phyloP scores from a whole-genome alignment of 2,888 invertebrate genomes.

The Sylvicola cinctus region DNA sequence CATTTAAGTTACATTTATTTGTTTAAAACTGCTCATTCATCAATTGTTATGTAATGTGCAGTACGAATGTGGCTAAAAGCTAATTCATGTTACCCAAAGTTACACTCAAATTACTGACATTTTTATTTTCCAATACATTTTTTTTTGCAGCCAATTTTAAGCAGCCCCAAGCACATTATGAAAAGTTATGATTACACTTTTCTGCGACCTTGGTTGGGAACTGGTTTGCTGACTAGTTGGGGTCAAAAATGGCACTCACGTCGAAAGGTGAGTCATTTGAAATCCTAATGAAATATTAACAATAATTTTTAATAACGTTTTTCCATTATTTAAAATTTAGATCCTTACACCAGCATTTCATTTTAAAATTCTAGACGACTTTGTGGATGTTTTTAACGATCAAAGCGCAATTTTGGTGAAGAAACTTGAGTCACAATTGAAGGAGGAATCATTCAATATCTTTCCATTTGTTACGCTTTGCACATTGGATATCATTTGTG shows the following conservation, averaged over 20 bases:
- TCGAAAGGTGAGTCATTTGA: conserved; percentile 32
- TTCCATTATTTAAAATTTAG: conserved; percentile 10
- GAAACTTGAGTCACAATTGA: conserved; percentile 25
- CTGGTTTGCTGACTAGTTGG: conserved; percentile 31
- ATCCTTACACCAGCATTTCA: conserved; percentile 47
- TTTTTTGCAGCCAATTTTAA: conserved; percentile 29
- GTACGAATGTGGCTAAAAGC: too few relatives aligned
- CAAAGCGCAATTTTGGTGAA: conserved; percentile 32
- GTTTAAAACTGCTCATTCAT: too few relatives aligned
- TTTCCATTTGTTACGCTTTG: conserved; percentile 38
- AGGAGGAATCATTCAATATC: conserved; percentile 29
- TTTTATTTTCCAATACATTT: conserved; percentile 1
- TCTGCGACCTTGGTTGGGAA: conserved; percentile 35
- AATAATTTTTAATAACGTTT: conserved; percentile 1
- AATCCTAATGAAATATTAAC: too few relatives aligned
- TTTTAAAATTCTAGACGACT: conserved; percentile 46
- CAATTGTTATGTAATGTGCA: too few relatives aligned
- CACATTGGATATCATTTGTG: conserved; percentile 43
- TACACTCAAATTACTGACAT: background rate
- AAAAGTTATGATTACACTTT: conserved; percentile 35
- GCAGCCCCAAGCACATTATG: conserved; percentile 33
- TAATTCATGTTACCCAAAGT: too few relatives aligned
- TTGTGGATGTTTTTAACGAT: conserved; percentile 40
- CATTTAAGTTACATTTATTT: too few relatives aligned
- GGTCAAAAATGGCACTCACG: conserved; percentile 38